Conservation (phyloP, 1,140 invertebrate genomes). For the Lepidotrigona ventralis region DNA sequence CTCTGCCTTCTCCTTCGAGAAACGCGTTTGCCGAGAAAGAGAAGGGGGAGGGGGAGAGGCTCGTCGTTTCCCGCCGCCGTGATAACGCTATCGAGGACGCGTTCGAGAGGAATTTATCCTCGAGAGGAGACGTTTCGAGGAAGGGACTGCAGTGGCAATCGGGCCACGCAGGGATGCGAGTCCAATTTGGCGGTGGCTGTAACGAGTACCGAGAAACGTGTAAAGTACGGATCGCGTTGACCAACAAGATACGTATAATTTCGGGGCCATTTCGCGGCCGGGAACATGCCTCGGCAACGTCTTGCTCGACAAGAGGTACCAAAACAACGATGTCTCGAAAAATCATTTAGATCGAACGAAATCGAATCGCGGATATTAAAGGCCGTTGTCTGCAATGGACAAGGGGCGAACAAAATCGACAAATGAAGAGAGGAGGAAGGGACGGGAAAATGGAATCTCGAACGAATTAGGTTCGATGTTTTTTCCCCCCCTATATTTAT, state of each 20-base stretch:
- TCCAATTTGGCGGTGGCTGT: conserved; percentile 22
- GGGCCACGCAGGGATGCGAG: background rate
- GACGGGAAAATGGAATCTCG: background rate
- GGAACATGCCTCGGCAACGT: background rate
- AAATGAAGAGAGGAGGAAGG: background rate
- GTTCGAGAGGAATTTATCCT: background rate
- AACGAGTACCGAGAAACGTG: conserved; percentile 1
- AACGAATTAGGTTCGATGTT: conserved; percentile 37
- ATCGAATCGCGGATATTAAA: background rate
- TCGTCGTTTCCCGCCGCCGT: no score
- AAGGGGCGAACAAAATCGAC: background rate
- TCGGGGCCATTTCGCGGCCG: conserved; percentile 11
- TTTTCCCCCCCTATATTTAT: conserved; percentile 40
- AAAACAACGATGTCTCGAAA: background rate
- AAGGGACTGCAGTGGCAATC: background rate
- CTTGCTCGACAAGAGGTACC: background rate
- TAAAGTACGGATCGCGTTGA: conserved; percentile 19
- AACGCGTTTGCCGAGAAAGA: background rate
- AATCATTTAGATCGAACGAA: background rate
- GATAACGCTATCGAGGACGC: background rate
- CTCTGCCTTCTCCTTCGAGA: background rate
- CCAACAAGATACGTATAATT: conserved; percentile 16
- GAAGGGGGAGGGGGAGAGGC: background rate
- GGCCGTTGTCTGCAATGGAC: no score
- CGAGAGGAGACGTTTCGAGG: background rate